Evolutionary conservation across 1,140 invertebrate species (phyloP), one percentile per base, ranked within the genome.

Genomic region (Ips nitidus): DNA sequence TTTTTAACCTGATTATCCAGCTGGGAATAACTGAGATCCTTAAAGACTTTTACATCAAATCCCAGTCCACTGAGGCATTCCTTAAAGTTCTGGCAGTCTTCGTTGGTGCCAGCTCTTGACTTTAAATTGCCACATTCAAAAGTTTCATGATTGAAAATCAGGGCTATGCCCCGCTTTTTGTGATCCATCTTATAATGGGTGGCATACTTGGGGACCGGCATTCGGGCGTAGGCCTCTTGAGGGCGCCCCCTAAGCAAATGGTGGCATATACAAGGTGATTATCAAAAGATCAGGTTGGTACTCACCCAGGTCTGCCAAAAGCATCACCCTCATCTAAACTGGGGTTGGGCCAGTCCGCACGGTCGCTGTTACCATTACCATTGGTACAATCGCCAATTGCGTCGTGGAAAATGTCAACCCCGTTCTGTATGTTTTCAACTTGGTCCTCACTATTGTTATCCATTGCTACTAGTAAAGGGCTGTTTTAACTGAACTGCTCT

Each of bases 81-180:
- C 39, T 77, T 52, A 0, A 86, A 76, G 57, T 80, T 77, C 41
- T 78, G 74, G n/a, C 81, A 76, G 74, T 86, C 84, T 62, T 80
- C 78, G 37, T 81, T 77, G 5, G 83, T 84, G 7, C 83, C 84
- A 4, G 76, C 74, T 1, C 84, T 76, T 8, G 73, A 68, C 57
- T 75, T 50, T 39, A 77, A 63, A 36, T 67, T 78, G 57, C 82
- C 80, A 52, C 86, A 82, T 62, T 86, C 86, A 72, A 93, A 93
- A 76, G 84, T 82, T 81, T 94, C 91, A 80, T 97, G 94, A 79
- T 97, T 97, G 73, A 98, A 94, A 71, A 98, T 95, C 1, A 96
- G 76, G 8, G 94, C 94, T 61, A 88, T 79, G 8, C 95, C 95
- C 65, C 94, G 86, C 65, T 89, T 86, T 52, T 84, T 81, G 81